phyloP scores from a whole-genome alignment of 2,113 vertebrate genomes.

The Mesembrinibis cayennensis region DNA sequence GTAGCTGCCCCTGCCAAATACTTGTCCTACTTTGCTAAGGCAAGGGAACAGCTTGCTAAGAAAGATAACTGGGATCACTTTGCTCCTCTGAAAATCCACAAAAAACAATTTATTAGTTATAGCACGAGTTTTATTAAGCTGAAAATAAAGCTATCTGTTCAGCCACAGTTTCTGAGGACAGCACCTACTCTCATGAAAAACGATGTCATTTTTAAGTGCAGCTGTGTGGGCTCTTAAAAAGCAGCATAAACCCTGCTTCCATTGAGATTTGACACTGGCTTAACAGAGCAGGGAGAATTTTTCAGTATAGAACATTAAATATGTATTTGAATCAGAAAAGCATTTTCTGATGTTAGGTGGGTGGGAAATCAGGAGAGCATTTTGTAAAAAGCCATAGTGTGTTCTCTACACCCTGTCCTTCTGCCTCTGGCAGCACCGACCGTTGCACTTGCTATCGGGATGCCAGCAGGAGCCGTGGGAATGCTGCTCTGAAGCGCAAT shows the following conservation, averaged over 20 bases:
- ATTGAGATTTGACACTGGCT: not conserved
- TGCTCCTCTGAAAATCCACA: not conserved
- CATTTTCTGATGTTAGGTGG: not conserved
- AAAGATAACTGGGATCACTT: not conserved
- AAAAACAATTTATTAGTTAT: not conserved
- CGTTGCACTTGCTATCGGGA: not conserved
- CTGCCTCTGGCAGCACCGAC: not conserved
- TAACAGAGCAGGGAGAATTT: not conserved
- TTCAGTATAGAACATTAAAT: not conserved
- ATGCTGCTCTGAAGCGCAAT: not conserved
- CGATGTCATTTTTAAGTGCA: not conserved
- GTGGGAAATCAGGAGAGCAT: not conserved
- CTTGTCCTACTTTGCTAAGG: not conserved
- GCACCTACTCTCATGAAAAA: not conserved
- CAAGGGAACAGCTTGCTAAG: not conserved
- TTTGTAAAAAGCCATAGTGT: not conserved
- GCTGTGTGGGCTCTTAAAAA: not conserved
- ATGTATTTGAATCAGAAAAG: not conserved
- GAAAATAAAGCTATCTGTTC: not conserved
- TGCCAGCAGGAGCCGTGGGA: not conserved
- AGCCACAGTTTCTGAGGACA: not conserved
- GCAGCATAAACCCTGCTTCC: not conserved
- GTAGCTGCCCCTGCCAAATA: not conserved
- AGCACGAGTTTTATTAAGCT: not conserved
- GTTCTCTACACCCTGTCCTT: not conserved